These are phyloP conservation scores for Philotrypesis tridentata DNA, from an alignment of 1,140 invertebrate species.

Conservation along the genomic window DNA sequence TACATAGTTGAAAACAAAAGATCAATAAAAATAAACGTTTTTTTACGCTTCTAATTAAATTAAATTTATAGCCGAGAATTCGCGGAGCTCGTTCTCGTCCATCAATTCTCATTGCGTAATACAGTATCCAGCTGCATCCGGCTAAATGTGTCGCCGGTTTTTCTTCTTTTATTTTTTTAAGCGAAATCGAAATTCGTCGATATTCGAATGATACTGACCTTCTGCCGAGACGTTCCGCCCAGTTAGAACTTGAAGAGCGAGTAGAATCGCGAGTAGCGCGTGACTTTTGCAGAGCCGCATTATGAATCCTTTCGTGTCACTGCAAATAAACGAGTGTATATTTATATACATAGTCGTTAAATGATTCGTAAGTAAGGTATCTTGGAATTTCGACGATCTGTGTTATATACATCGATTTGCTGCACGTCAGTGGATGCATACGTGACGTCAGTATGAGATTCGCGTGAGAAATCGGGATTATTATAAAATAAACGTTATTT, in stretches of 20 bases:
- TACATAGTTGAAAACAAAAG: too few relatives aligned
- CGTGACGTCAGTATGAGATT: neutral
- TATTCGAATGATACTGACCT: slow-evolving; percentile 37
- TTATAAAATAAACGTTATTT: too few relatives aligned
- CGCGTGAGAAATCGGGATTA: too few relatives aligned
- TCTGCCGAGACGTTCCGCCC: slow-evolving; percentile 11
- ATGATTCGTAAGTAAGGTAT: neutral
- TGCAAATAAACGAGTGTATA: neutral
- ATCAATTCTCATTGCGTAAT: too few relatives aligned
- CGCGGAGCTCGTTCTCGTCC: too few relatives aligned
- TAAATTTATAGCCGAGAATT: too few relatives aligned
- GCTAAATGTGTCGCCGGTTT: too few relatives aligned
- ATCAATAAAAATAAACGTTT: too few relatives aligned
- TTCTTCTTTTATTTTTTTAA: too few relatives aligned
- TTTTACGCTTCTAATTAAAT: too few relatives aligned
- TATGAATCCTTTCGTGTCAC: neutral
- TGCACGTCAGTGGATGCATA: neutral
- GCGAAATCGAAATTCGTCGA: too few relatives aligned
- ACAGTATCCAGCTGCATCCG: too few relatives aligned
- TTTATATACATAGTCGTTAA: neutral
- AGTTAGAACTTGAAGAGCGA: slow-evolving; percentile 10
- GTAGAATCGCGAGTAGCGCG: neutral
- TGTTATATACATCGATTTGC: neutral
- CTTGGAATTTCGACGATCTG: neutral
- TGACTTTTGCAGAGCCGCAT: neutral